Evolutionary conservation across 2,888 invertebrate genomes (phyloP).

Genomic region (Hymenopus coronatus): DNA sequence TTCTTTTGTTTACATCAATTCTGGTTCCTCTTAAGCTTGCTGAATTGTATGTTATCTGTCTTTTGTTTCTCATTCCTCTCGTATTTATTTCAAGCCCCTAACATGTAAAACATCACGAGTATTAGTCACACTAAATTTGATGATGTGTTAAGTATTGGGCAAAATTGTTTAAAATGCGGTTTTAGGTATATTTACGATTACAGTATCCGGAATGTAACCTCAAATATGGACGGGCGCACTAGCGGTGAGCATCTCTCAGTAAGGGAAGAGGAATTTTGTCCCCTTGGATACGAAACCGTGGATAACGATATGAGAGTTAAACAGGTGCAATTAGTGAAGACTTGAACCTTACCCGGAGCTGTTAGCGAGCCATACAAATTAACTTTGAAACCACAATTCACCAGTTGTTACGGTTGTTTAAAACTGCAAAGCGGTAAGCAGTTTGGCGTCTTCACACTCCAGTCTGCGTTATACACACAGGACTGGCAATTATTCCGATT

Average conservation of each 20-base stretch:
- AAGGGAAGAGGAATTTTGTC: background rate
- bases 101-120: background rate
- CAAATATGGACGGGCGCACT: background rate
- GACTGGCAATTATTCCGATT: too few species aligned
- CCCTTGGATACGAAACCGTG: background rate
- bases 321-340: background rate
- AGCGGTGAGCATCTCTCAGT: background rate
- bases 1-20: too few species aligned
- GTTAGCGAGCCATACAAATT: background rate
- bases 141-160: background rate
- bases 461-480: too few species aligned
- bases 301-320: background rate
- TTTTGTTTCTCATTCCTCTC: too few species aligned
- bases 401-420: too few species aligned
- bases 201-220: background rate
- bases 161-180: background rate
- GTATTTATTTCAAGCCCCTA: too few species aligned
- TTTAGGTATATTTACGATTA: too few species aligned
- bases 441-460: too few species aligned
- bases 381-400: too few species aligned
- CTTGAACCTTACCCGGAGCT: background rate
- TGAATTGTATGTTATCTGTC: too few species aligned
- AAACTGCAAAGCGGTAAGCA: too few species aligned
- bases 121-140: background rate
- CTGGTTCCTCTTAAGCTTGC: too few species aligned